Evolutionary conservation across 2,888 invertebrate genomes (phyloP), one percentile per base, ranked within the genome.

Genomic region (Plusia festucae): DNA sequence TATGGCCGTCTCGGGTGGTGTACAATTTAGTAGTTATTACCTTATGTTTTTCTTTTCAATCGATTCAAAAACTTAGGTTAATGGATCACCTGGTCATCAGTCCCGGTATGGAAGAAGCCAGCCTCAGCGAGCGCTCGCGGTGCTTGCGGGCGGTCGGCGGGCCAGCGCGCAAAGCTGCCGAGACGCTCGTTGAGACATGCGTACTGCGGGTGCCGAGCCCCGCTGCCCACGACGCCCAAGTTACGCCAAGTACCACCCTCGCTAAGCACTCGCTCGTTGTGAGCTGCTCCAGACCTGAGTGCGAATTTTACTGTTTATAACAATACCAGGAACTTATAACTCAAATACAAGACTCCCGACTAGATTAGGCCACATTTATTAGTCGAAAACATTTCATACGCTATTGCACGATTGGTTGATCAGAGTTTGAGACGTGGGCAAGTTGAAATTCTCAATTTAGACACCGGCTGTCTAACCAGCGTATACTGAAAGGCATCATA

Each of bases 51-150:
- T n/a, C n/a, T n/a, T n/a, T n/a, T n/a, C n/a, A n/a, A n/a, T n/a
- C n/a, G n/a, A n/a, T n/a, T n/a, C 5, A 24, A 24, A 24, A 24
- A 24, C 2, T 24, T 24, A 5, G 24, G 24, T 24, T 24, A 24
- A 24, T n/a, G 40, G 1, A 7, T n/a, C 13, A 40, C 96, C 92
- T 97, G 97, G 89, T 97, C 97, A 53, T 96, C 96, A 22, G 93
- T 92, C 18, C 97, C 97, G 78, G 96, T 97, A 86, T 98, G 99
- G 89, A 97, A 99, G 91, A 99, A 98, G 4, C 99, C 99, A 20
- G 99, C 98, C 62, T 97, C 97, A 0, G 98, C 97, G 63, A 99
- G 91, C 9, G 96, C 95, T 68, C 97, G 96, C 0, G 98, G 98
- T 0, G 96, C 96, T 90, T 98, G 98, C 22, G 96, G 96, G 20